Evolutionary conservation across 2,888 invertebrate species (phyloP), one percentile per base, ranked within the genome.

Genomic region (Drosophila koepferae): DNA sequence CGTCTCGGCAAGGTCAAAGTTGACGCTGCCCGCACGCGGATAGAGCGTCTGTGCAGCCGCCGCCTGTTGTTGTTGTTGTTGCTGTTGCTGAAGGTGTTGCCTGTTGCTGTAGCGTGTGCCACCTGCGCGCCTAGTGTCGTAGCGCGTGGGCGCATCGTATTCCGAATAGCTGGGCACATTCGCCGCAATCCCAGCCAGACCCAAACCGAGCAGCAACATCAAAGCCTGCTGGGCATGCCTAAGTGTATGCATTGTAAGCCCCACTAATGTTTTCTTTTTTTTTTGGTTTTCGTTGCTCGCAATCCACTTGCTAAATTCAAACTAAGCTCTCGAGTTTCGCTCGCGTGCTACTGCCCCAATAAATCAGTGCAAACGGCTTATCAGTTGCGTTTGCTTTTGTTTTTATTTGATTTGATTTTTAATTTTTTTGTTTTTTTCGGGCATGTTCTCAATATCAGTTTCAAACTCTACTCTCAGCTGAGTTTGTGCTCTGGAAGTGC

Each of bases 241-340:
- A 8, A 43, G n/a, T 18, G 67, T 23, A 46, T 55, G 53, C 82
- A 81, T 84, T 63, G 38, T 51, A 16, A 9, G 28, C 6, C 23
- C 3, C 48, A 36, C 16, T 23, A 14, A 16, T 23, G 1, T 16
- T 10, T 6, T 28, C 3, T 38, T 31, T 65, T 18, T 43, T 4
- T 28, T 44, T 43, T 44, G 9, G 16, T 53, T 63, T 23, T 12
- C 51, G 61, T 40, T 78, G 63, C 51, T 80, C 16, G 69, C 88
- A 60, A 86, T 63, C 36, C 63, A 74, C 71, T 74, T 63, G 74
- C 74, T 84, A 62, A 81, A 81, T 67, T 69, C 63, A 10, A 65
- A 86, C 86, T 86, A 72, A 81, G 72, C 34, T 66, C 69, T 69
- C 66, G 53, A 66, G 63, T 54, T 69, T 66, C 18, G 67, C 49